These are phyloP conservation scores for Phortica magna DNA, from an alignment of 2,888 invertebrate species.

Conservation along the genomic window DNA sequence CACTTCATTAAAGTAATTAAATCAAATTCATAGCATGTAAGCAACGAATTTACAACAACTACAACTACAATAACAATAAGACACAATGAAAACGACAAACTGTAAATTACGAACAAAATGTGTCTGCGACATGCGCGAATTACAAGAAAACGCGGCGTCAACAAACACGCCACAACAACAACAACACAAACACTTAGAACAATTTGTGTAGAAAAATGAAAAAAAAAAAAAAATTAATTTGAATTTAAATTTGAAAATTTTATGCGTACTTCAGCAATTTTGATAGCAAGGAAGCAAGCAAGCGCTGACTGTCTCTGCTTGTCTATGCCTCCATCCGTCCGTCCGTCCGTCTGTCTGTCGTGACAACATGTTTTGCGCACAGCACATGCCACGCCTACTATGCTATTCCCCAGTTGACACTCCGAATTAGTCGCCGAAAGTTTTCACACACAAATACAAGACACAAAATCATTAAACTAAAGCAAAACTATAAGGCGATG, in stretches of 20 bases:
- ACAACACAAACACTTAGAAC: neutral
- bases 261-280: conserved; percentile 17
- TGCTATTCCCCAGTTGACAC: neutral
- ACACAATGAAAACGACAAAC: neutral
- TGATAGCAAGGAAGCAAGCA: neutral
- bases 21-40: neutral
- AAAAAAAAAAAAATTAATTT: conserved; percentile 18
- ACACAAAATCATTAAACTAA: neutral
- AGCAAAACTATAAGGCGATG: neutral
- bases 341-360: neutral
- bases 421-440: neutral
- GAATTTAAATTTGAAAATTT: conserved; percentile 19
- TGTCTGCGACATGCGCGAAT: conserved; percentile 20
- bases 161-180: neutral
- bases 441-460: neutral
- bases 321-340: neutral
- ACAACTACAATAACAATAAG: neutral
- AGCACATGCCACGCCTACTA: neutral
- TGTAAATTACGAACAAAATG: conserved; percentile 19
- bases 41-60: neutral
- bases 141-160: neutral
- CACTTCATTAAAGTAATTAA: neutral
- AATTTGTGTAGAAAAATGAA: conserved; percentile 4
- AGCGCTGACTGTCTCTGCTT: neutral
- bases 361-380: conserved; percentile 1